Percentiles rank a stretch among this genome's conserved stretches.
These are phyloP conservation scores for Mirza zaza DNA, from an alignment of 2,113 vertebrate genomes.

Conservation along the genomic window DNA sequence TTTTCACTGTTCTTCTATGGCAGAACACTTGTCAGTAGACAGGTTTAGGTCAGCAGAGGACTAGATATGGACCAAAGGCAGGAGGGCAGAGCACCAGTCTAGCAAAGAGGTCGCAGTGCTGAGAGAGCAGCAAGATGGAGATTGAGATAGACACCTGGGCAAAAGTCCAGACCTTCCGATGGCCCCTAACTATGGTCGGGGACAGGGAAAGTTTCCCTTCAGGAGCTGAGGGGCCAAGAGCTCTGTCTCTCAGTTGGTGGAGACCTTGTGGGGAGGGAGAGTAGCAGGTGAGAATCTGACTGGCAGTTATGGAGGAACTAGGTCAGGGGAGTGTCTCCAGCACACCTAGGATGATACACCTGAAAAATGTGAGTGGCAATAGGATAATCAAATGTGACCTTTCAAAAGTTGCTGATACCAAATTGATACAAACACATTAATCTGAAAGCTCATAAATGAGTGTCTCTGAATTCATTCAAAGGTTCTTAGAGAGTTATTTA, in stretches of 20 bases:
- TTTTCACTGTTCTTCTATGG: neutral
- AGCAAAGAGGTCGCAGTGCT: neutral
- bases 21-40: neutral
- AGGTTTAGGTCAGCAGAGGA: neutral
- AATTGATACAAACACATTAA: neutral
- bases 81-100: neutral
- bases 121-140: neutral
- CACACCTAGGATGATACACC: neutral
- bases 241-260: neutral
- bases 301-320: neutral
- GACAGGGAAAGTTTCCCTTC: neutral
- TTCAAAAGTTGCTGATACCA: neutral
- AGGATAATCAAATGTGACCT: neutral
- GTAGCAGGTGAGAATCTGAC: neutral
- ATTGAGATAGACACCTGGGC: neutral
- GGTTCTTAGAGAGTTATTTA: neutral
- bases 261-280: fast-evolving
- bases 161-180: neutral
- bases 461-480: neutral
- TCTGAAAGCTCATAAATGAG: neutral
- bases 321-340: neutral
- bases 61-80: neutral
- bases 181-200: neutral
- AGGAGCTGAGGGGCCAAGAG: fast-evolving
- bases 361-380: neutral